Conservation (phyloP, 2,888 invertebrate species). For the Heliconius aoede region DNA sequence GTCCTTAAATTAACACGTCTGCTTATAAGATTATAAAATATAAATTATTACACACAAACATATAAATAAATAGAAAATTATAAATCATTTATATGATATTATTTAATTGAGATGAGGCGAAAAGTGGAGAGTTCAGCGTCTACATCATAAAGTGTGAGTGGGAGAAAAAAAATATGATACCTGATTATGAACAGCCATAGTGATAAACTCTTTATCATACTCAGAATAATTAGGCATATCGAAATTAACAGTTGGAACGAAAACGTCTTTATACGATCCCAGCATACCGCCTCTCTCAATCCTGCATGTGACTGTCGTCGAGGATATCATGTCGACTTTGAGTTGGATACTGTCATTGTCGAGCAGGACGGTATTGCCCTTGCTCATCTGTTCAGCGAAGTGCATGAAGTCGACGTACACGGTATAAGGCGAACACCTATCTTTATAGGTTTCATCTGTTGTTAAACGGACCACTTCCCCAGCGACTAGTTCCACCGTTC, state of each 20-base stretch:
- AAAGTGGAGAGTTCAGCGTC: background rate
- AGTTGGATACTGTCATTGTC: conserved; percentile 90
- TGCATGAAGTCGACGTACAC: conserved; percentile 83
- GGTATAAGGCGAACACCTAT: conserved; percentile 81
- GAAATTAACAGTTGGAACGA: conserved; percentile 69
- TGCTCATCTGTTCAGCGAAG: conserved; percentile 77
- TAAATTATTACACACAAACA: no score
- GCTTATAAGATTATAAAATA: no score
- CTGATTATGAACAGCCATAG: conserved; percentile 69
- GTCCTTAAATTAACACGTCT: no score
- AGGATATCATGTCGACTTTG: conserved; percentile 84
- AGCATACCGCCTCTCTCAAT: conserved; percentile 71
- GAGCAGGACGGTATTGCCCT: conserved; percentile 75
- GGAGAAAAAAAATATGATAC: conserved; percentile 50
- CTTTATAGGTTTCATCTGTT: conserved; percentile 81
- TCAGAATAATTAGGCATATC: conserved; percentile 72
- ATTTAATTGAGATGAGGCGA: no score
- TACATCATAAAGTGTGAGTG: background rate
- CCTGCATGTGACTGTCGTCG: conserved; percentile 71
- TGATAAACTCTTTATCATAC: conserved; percentile 65
- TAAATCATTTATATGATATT: no score
- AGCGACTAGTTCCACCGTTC: conserved; percentile 66
- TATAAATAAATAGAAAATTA: no score
- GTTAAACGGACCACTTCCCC: conserved; percentile 80
- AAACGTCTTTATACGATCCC: conserved; percentile 74